Evolutionary conservation across 1,140 invertebrate genomes (phyloP), one percentile per base, ranked within the genome.

Genomic region (Drosophila ogumai): DNA sequence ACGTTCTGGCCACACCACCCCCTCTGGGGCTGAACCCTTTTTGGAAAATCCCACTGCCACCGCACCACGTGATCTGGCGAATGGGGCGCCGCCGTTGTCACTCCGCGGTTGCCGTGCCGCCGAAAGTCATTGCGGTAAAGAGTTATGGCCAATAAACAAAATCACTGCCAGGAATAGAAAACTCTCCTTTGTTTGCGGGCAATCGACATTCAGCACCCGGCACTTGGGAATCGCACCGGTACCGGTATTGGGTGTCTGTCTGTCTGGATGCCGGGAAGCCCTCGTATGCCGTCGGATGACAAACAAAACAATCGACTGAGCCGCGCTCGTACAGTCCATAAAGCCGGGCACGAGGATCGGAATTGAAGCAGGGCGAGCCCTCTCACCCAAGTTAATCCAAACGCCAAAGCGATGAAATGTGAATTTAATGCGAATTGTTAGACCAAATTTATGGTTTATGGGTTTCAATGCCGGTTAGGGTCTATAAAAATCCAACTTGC

Each of bases 91-190:
- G 40, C 60, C 47, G 66, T 72, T 78, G 75, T 66, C 75, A 79
- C 67, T 43, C 40, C 64, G 61, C 52, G 52, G 52, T 55, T 55
- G 52, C 40, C 34, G 52, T 49, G 52, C 65, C 49, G 52, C 52
- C 60, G 32, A 72, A 67, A 75, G 75, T 84, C 81, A 75, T 81
- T 90, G 74, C 74, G 75, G 74, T 76, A 90, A 90, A 90, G 85
- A 90, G 85, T 90, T 90, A 90, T 90, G 86, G 85, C 71, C 85
- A 85, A 90, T 90, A 90, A 90, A 90, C 86, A 72, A 81, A 90
- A 90, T 90, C 85, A 90, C 81, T 73, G 81, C 63, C 59, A 65
- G 67, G 72, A 72, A 77, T 84, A 67, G 71, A 64, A 61, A 67
- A 65, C 63, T 40, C 50, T 64, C 52, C 67, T 78, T 82, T 66